Evolutionary conservation across 1,140 invertebrate species (phyloP), one percentile per base, ranked within the genome.

Genomic region (Lepidurus couesii): DNA sequence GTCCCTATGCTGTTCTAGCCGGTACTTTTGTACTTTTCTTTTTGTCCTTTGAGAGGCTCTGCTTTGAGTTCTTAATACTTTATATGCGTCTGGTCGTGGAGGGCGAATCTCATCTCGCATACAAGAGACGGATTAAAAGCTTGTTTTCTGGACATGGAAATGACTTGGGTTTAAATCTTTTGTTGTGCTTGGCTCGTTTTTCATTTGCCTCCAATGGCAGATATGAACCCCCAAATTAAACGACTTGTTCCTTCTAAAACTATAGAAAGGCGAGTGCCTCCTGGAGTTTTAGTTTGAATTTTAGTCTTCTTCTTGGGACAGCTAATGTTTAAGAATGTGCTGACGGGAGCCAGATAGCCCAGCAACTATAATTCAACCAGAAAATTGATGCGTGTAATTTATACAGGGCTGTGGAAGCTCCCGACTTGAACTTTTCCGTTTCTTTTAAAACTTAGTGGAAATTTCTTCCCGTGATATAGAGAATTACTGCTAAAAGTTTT

Each of bases 101-200:
- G 13, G 53, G 21, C 53, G 53, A 65, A 65, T 65, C 53, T 21
- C 21, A 65, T 65, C 53, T 65, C 53, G 53, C 53, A 65, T 65
- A 65, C 53, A 65, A 21, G 53, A 65, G 53, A n/a, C 53, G 53
- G 16, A 65, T 65, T 65, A 65, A 65, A 65, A 65, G 53, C 53
- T 65, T 65, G 53, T n/a, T n/a, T 65, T 65, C 53, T 65, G 53
- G 53, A 65, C 53, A 65, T 65, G 53, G 53, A 65, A 65, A 65
- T 65, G 53, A 9, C 53, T 65, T n/a, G 16, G 16, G 53, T 21
- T 21, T 3, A 13, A 7, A n/a, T 16, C 53, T 34, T 34, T 11
- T 16, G 53, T 65, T 16, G 16, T 4, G 16, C 53, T 21, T 16
- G 16, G 16, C 1, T 65, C 16, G 16, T 13, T 65, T 65, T 65